Evolutionary conservation across 2,888 invertebrate genomes (phyloP), one percentile per base, ranked within the genome.

Genomic region (Aquatica leii): DNA sequence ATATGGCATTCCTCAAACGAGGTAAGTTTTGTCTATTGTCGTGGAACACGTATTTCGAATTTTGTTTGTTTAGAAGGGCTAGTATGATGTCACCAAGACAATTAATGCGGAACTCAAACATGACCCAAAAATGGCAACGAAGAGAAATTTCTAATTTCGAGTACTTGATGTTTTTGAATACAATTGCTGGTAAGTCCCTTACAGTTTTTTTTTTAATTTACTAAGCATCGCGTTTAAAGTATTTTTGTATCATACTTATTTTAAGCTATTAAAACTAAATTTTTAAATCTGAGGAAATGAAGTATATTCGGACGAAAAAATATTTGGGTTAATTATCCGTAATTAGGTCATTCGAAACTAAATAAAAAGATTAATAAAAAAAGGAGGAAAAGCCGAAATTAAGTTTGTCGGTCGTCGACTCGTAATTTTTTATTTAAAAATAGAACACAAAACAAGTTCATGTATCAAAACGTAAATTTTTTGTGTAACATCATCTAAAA

Each of bases 111-210:
- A 95, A 97, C 85, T 98, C 98, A 18, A 98, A 98, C 84, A 99
- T 99, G 99, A 98, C 98, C 50, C 97, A 97, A 84, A 95, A 97
- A 83, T 99, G 99, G 99, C 98, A 98, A 82, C 88, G 98, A 18
- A 86, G 99, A 46, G 99, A 99, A 84, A 98, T 99, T 76, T 97
- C 98, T 67, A 99, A 99, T 85, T 99, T 99, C 84, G 99, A 99
- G 84, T 99, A 99, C 82, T 88, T 99, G 74, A 99, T 99, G 98
- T 99, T 99, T 86, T 90, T 99, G 71, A 99, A 99, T 82, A 99
- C 99, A 14, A 98, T 99, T 71, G 98, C 99, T 65, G 97, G 94
- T 94, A 77, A 86, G 88, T 6, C 14, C 3, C 2, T 40, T 40
- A 12, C 14, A 40, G 3, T 40, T 11, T 11, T 11, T 40, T 12